A percentile compares a stretch with the other conserved stretches of the same genome.
phyloP scores from a whole-genome alignment of 1,140 invertebrate genomes.

The Aphelinus certus region DNA sequence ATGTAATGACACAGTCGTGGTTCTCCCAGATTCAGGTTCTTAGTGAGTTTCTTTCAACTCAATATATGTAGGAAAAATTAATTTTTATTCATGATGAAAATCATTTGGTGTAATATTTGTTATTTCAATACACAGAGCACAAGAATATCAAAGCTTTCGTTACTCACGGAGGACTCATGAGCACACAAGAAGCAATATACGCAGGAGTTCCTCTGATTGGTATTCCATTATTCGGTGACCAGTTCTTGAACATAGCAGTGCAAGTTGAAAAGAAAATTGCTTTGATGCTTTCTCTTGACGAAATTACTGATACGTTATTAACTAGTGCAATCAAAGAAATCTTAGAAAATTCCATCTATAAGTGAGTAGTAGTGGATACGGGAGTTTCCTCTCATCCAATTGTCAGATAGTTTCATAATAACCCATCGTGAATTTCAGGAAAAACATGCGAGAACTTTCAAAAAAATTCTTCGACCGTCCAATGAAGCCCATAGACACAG shows the following conservation, averaged over 20 bases:
- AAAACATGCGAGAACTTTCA: too few species aligned
- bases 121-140: slow-evolving; percentile 66
- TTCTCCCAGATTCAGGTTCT: slow-evolving; percentile 70
- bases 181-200: slow-evolving; percentile 76
- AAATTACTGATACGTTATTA: slow-evolving; percentile 55
- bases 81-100: neutral
- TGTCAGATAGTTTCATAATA: too few species aligned
- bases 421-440: slow-evolving; percentile 12
- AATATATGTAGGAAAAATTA: neutral
- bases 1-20: slow-evolving; percentile 72
- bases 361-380: slow-evolving; percentile 21
- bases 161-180: slow-evolving; percentile 54
- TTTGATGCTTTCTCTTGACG: slow-evolving; percentile 50
- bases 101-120: slow-evolving; percentile 2
- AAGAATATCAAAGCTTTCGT: slow-evolving; percentile 75
- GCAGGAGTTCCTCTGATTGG: slow-evolving; percentile 76
- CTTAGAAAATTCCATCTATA: slow-evolving; percentile 54
- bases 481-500: too few species aligned
- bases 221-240: slow-evolving; percentile 76
- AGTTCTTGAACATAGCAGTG: slow-evolving; percentile 67
- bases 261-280: slow-evolving; percentile 45
- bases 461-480: too few species aligned
- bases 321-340: slow-evolving; percentile 51
- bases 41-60: slow-evolving; percentile 40
- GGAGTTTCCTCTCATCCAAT: too few species aligned